A percentile compares a stretch with the other conserved stretches of the same genome.
These are phyloP conservation scores for Diprion similis DNA, from an alignment of 1,140 invertebrate species.

Conservation along the genomic window DNA sequence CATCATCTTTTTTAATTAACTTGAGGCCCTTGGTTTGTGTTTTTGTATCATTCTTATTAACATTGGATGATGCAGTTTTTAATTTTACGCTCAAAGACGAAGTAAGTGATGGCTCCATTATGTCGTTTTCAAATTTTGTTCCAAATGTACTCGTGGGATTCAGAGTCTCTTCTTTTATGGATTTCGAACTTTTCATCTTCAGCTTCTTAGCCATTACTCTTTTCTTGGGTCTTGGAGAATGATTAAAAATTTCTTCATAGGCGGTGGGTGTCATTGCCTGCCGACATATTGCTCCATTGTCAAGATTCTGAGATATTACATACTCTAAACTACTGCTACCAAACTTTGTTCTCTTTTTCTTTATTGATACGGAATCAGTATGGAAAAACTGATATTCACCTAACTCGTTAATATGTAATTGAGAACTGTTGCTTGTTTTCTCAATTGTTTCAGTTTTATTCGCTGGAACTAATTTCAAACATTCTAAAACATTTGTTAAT, in stretches of 20 bases:
- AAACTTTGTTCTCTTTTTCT: constrained; percentile 41
- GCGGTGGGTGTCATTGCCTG: constrained; percentile 35
- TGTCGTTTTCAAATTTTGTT: constrained; percentile 4
- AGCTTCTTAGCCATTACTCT: constrained; percentile 16
- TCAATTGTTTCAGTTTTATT: constrained; percentile 33
- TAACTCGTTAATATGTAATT: constrained; percentile 8
- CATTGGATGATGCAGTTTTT: constrained; percentile 22
- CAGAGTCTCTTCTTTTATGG: neutral
- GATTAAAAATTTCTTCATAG: constrained; percentile 47
- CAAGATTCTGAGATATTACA: constrained; percentile 31
- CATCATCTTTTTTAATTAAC: neutral
- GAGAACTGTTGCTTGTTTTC: neutral
- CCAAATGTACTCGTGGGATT: neutral
- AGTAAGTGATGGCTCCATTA: constrained; percentile 33
- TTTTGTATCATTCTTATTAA: constrained; percentile 22
- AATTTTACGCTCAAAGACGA: constrained; percentile 39
- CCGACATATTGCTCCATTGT: constrained; percentile 28
- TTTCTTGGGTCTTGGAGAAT: constrained; percentile 38
- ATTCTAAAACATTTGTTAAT: constrained; percentile 49
- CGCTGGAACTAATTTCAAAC: constrained; percentile 50
- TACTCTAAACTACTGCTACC: constrained; percentile 43
- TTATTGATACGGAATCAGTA: constrained; percentile 42
- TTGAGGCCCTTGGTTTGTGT: neutral
- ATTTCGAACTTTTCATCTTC: constrained; percentile 1
- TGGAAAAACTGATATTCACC: constrained; percentile 41